Percentiles rank a stretch among this genome's conserved stretches.
These are phyloP conservation scores for Bombylius major DNA, from an alignment of 2,888 invertebrate species.

Conservation along the genomic window DNA sequence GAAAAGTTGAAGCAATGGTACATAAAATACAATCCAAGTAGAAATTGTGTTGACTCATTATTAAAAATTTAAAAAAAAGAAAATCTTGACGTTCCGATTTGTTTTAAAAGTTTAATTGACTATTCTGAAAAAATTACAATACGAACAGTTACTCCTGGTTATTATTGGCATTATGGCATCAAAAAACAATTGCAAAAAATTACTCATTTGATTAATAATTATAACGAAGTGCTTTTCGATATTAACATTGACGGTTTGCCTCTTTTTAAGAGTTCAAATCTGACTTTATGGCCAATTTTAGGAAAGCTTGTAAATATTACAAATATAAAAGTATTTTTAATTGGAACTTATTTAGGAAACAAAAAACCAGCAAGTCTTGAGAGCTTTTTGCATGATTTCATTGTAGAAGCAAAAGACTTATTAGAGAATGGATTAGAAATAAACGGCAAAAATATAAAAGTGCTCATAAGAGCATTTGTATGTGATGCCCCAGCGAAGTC, in stretches of 20 bases:
- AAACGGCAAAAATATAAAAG: not conserved
- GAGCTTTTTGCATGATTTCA: not conserved
- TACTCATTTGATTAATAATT: not conserved
- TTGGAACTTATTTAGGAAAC: not conserved
- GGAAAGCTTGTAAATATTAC: not conserved
- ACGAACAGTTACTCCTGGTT: too few relatives aligned
- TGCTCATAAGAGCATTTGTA: not conserved
- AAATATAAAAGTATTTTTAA: not conserved
- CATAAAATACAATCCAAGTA: too few relatives aligned
- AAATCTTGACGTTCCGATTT: too few relatives aligned
- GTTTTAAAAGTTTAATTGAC: too few relatives aligned
- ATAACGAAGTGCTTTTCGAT: not conserved
- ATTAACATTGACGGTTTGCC: too few relatives aligned
- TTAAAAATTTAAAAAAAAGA: too few relatives aligned
- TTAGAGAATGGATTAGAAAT: not conserved
- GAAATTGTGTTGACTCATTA: too few relatives aligned
- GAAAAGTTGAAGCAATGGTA: too few relatives aligned
- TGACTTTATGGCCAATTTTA: conserved; percentile 1
- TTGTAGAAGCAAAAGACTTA: not conserved
- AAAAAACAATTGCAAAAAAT: not conserved
- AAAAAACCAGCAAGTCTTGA: not conserved
- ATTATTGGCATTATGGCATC: not conserved
- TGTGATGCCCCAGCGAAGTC: not conserved
- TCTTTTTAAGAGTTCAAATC: not conserved
- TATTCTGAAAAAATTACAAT: too few relatives aligned